Evolutionary conservation across 2,888 invertebrate genomes (phyloP).

Genomic region (Xestia xanthographa): DNA sequence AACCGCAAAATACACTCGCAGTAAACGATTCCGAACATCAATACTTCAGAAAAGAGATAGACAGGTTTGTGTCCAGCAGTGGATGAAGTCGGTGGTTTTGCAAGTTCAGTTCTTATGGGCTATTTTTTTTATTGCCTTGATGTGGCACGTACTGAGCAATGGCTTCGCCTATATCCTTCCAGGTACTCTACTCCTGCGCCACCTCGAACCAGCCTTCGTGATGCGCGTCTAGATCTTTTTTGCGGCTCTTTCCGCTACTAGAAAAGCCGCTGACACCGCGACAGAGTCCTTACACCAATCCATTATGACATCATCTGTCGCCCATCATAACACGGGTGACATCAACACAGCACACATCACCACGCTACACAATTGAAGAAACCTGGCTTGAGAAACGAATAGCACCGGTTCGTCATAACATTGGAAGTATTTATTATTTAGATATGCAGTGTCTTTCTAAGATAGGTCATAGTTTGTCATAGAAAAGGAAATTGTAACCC

Average conservation of each 20-base stretch:
- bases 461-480: background rate
- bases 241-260: background rate
- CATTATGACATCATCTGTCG: constrained; percentile 55
- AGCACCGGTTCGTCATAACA: constrained; percentile 45
- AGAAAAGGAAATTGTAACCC: background rate
- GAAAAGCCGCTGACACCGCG: constrained; percentile 22
- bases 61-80: background rate
- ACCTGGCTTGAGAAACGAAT: constrained; percentile 48
- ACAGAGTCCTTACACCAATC: constrained; percentile 28
- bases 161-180: too few relatives aligned
- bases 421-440: constrained; percentile 12
- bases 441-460: constrained; percentile 2
- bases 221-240: too few relatives aligned
- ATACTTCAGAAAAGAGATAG: too few relatives aligned
- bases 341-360: constrained; percentile 27
- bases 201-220: too few relatives aligned
- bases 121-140: too few relatives aligned
- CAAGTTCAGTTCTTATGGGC: too few relatives aligned
- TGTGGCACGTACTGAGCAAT: too few relatives aligned
- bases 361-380: constrained; percentile 49
- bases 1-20: background rate
- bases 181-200: too few relatives aligned
- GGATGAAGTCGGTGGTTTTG: background rate
- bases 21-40: background rate
- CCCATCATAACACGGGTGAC: constrained; percentile 45